Evolutionary conservation across 2,888 invertebrate genomes (phyloP), one percentile per base, ranked within the genome.

Genomic region (Conchocele bisecta): DNA sequence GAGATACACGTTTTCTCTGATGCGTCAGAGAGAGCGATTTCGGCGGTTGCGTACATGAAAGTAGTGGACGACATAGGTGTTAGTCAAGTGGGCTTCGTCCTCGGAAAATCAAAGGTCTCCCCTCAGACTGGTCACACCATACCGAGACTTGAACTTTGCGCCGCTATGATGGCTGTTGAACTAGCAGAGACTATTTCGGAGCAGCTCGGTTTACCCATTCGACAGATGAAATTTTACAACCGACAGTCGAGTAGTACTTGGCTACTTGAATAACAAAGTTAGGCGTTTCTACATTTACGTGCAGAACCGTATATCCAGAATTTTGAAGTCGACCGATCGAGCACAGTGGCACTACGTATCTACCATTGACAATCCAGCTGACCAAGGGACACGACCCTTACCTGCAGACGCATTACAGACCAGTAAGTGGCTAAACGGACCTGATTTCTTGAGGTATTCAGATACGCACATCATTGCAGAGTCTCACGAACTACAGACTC

Each of bases 361-460:
- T n/a, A 64, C 46, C 28, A 13, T 33, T n/a, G 44, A 35, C 0
- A 64, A 64, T 56, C 64, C 64, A 17, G 64, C 56, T 13, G 64
- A 64, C 44, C 44, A 46, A 28, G 56, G 56, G n/a, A 64, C 64
- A 20, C 33, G 56, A 6, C 44, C 42, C 26, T 15, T 54, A 17
- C 26, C 24, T 26, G 41, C 54, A n/a, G 11, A 15, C 9, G 42
- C 22, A 28, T 13, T 50, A 28, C 26, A 44, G 35, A 35, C 42
- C 13, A 53, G 53, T 28, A n/a, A 26, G 24, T 63, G 63, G 63
- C 24, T 63, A n/a, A 39, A 28, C 1, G 53, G 63, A 17, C 41
- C 39, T 33, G 31, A 28, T 9, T 24, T 11, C n/a, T 24, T 48
- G 13, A 48, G 20, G 28, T 22, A 9, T 44, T 9, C 26, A 9